Evolutionary conservation across 2,113 vertebrate genomes (phyloP), one percentile per base, ranked within the genome.

Genomic region (Etheostoma spectabile): DNA sequence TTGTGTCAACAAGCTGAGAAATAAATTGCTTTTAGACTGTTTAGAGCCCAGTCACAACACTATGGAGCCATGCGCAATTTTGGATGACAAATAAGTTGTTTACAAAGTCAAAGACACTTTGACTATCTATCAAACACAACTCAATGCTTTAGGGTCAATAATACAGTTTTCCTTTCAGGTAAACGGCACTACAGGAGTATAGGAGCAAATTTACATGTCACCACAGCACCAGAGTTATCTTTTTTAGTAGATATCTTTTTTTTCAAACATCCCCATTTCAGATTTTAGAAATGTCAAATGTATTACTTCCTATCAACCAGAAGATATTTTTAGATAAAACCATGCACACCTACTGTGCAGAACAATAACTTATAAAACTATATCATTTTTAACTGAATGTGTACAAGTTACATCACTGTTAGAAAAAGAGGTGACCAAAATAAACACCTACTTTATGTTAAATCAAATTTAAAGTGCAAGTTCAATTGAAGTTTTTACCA

Each of bases 61-160:
- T 42, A 51, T 19, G 22, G 38, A 80, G 61, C 45, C 63, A 61
- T 33, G 38, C n/a, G 21, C 33, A 27, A 15, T n/a, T 33, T 0
- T 27, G 60, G 21, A 80, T 56, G 16, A 60, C 21, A 72, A 62
- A 79, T 56, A 55, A 33, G n/a, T 70, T 42, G 14, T 70, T 77
- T 24, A 52, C 38, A 38, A 38, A 53, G 22, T 69, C n/a, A 18
- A 30, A 30, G 13, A 57, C 0, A 8, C 33, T 67, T 10, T 22
- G 4, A 38, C 8, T 42, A 11, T 42, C 38, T 42, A 0, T 38
- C 4, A 71, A 74, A 15, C 19, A 11, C 45, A 57, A 19, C 78
- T 45, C 51, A 66, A 59, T 45, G 21, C 72, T 80, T 80, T 72
- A 69, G 48, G 13, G 49, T 67, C 19, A 68, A n/a, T 49, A 71